Base-by-base conservation (phyloP, 2,888 invertebrate genomes). In the Pecten maximus region DNA sequence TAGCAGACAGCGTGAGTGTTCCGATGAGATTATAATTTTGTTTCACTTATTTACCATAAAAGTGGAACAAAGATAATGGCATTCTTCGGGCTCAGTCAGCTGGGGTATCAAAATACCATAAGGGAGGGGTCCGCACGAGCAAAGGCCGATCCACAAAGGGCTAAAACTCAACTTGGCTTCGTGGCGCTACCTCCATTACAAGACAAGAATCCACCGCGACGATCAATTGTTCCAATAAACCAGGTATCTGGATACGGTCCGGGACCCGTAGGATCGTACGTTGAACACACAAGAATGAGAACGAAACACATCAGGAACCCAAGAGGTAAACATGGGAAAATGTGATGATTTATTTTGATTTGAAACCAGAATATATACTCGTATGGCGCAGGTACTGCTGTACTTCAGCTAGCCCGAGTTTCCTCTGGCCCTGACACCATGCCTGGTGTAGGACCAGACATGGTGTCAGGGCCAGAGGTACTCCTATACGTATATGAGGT, bases 81-180 rank as follows among this genome's bases (percentile, higher is more conserved):
- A 44, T 96, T 96, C 91, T 96, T 96, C 91, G 96, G 96, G 40
- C 88, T 96, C 0, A 95, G 96, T 8, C 96, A 96, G 44, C 91
- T 96, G 4, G 97, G 97, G 0, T 96, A 96, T 89, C 96, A 96
- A 91, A 95, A 96, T 92, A 93, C 95, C 28, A 93, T 96, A n/a
- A 93, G 96, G 50, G 96, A 96, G 92, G 93, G 94, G 8, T 95
- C 95, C 12, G 92, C 93, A 35, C 91, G 91, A 88, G 94, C 93
- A 28, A 94, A 92, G 91, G 93, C 94, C 28, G 95, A 95, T 54
- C 94, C 95, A 0, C 39, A 93, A 16, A 92, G 96, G 40, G 93
- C 94, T 16, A 94, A 94, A 89, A 94, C 94, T 16, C 95, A 95
- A 91, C 92, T 95, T 23, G 95, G 95, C 44, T 95, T 94, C 92